phyloP scores from a whole-genome alignment of 2,888 invertebrate species.

The Ectemnius cavifrons region DNA sequence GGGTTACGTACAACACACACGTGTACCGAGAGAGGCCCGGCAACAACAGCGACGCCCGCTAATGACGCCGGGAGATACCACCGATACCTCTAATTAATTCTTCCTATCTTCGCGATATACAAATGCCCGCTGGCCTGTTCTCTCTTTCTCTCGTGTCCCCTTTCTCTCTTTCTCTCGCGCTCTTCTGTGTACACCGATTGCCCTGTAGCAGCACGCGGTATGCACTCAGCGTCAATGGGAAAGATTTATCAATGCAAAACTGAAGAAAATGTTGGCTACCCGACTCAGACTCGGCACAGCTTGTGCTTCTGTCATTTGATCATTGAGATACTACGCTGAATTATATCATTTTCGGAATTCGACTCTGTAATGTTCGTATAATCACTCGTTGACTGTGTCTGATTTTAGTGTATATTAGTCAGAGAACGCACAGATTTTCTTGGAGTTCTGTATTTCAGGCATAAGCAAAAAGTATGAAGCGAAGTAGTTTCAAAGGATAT shows the following conservation, averaged over 20 bases:
- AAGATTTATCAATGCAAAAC: slow-evolving; percentile 46
- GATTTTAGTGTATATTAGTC: too few relatives aligned
- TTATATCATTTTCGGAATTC: too few relatives aligned
- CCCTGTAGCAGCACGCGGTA: slow-evolving; percentile 38
- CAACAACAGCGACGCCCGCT: slow-evolving; percentile 72
- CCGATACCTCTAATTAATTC: slow-evolving; percentile 77
- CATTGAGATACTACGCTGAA: background rate
- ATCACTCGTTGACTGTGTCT: too few relatives aligned
- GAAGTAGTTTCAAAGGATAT: too few relatives aligned
- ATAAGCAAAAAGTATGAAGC: too few relatives aligned
- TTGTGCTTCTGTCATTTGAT: background rate
- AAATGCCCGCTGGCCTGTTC: slow-evolving; percentile 67
- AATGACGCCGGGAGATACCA: slow-evolving; percentile 76
- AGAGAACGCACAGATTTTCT: too few relatives aligned
- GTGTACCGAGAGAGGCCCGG: slow-evolving; percentile 54
- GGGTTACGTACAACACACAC: slow-evolving; percentile 58
- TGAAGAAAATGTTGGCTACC: background rate
- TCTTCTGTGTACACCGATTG: slow-evolving; percentile 38
- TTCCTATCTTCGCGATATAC: slow-evolving; percentile 75
- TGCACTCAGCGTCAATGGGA: slow-evolving; percentile 47
- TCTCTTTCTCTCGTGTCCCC: background rate
- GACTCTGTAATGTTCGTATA: too few relatives aligned
- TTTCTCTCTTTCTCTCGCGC: too few relatives aligned
- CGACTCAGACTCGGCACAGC: too few relatives aligned
- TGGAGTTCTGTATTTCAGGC: too few relatives aligned